Conservation (phyloP, 37 sponge, comb jelly and placozoan species). For the Hormiphora californensis region DNA sequence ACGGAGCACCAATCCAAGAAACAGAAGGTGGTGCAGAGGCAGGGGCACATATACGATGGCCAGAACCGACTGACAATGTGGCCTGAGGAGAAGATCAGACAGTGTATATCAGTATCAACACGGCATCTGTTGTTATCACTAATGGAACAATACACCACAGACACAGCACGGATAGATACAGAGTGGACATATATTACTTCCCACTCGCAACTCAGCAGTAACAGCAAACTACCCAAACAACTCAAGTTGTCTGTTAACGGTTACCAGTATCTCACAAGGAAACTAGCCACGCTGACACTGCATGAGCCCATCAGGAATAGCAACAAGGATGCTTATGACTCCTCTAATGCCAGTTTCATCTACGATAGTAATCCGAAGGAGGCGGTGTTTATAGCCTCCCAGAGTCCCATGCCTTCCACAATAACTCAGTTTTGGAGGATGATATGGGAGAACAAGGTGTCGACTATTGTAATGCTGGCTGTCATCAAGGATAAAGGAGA, state of each 20-base stretch:
- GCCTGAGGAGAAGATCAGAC: conserved; percentile 29
- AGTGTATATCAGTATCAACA: conserved; percentile 34
- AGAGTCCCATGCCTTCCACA: conserved; percentile 51
- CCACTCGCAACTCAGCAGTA: neutral
- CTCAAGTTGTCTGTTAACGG: conserved; percentile 42
- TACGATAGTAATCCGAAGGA: conserved; percentile 33
- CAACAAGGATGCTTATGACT: conserved; percentile 23
- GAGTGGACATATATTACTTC: conserved; percentile 7
- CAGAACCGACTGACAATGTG: conserved; percentile 1
- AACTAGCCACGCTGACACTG: neutral
- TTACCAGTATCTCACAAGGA: conserved; percentile 16
- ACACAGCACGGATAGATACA: neutral
- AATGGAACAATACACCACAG: conserved; percentile 36
- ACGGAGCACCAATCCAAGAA: conserved; percentile 35
- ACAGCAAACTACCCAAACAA: conserved; percentile 23
- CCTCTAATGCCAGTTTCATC: conserved; percentile 39
- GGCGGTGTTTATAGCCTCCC: conserved; percentile 41
- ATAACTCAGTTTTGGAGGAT: conserved; percentile 47
- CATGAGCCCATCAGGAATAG: conserved; percentile 32
- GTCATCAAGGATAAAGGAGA: conserved; percentile 45
- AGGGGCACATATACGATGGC: conserved; percentile 47
- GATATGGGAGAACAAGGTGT: conserved; percentile 43
- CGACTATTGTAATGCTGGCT: conserved; percentile 40
- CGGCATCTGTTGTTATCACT: neutral
- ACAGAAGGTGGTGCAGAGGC: neutral